Conservation (phyloP, 2,113 vertebrate species). For the Lepus timidus region DNA sequence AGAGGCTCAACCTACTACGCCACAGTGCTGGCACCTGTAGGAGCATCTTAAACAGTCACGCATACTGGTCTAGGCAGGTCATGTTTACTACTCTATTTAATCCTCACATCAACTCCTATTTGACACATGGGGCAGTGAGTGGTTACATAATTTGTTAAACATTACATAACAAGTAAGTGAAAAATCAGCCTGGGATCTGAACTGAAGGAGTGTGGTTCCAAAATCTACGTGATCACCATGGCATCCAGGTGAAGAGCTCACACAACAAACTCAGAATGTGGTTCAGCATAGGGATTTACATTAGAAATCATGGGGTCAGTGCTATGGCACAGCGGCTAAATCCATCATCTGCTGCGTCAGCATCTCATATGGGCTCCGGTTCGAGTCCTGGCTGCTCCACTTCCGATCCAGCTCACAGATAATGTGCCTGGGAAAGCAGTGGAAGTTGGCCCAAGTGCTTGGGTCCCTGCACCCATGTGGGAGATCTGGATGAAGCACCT, state of each 20-base stretch:
- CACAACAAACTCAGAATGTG: background rate
- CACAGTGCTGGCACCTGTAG: background rate
- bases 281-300: background rate
- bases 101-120: background rate
- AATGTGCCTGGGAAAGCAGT: too few relatives aligned
- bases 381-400: too few relatives aligned
- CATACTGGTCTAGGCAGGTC: too few relatives aligned
- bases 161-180: background rate
- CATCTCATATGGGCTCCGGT: too few relatives aligned
- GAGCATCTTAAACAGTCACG: background rate
- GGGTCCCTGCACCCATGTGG: too few relatives aligned
- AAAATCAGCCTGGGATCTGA: background rate
- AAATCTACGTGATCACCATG: background rate
- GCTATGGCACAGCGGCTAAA: too few relatives aligned
- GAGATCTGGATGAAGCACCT: too few relatives aligned
- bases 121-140: background rate
- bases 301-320: too few relatives aligned
- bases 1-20: too few relatives aligned
- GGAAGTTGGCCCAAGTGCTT: too few relatives aligned
- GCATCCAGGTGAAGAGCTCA: background rate
- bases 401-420: too few relatives aligned
- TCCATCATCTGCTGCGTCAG: too few relatives aligned
- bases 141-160: background rate
- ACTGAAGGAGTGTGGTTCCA: background rate
- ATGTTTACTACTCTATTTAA: background rate